Evolutionary conservation across 2,113 vertebrate species (phyloP).

Genomic region (Entomyzon cyanotis): DNA sequence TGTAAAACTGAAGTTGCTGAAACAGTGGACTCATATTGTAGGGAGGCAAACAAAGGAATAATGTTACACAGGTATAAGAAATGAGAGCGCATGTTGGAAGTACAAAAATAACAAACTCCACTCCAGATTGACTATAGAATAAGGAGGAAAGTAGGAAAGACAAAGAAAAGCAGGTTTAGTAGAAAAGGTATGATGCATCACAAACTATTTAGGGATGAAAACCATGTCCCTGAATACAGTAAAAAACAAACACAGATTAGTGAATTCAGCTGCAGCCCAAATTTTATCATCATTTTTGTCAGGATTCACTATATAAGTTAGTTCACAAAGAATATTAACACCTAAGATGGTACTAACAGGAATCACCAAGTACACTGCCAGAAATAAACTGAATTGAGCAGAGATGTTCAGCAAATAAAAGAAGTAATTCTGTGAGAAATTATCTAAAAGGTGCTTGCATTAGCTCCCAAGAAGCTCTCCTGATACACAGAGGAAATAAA

Average conservation of each 20-base stretch:
- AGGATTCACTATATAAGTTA: neutral
- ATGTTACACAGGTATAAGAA: neutral
- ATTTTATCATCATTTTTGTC: neutral
- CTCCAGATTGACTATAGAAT: neutral
- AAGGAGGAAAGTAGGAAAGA: neutral
- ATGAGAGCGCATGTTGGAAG: neutral
- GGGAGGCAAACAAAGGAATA: neutral
- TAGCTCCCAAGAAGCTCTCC: neutral
- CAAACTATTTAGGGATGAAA: neutral
- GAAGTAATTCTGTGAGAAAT: neutral
- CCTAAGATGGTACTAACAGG: neutral
- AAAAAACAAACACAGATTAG: neutral
- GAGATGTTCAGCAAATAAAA: neutral
- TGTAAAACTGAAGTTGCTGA: neutral
- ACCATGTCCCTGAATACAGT: neutral
- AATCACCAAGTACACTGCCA: neutral
- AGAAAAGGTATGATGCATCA: neutral
- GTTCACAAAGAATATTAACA: neutral
- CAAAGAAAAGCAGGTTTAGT: neutral
- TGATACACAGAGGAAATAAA: neutral
- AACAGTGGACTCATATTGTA: neutral
- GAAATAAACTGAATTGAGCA: neutral
- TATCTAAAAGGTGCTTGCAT: neutral
- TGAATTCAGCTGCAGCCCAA: neutral
- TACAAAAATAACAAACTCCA: neutral